These are phyloP conservation scores for Gracilinanus agilis DNA, from an alignment of 2,113 vertebrate genomes.

Conservation along the genomic window DNA sequence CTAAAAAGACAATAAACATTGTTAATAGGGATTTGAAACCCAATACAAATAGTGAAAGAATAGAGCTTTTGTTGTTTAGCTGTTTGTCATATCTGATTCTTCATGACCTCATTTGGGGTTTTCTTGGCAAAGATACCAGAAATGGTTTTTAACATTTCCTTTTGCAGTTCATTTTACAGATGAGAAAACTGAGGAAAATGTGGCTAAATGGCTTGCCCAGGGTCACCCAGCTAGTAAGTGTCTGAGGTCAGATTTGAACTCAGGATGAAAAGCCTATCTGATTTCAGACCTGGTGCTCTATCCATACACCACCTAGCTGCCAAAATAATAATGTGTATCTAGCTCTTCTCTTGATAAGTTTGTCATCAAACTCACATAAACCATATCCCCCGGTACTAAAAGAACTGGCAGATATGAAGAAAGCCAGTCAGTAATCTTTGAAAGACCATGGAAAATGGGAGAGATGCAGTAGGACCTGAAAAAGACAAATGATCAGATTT, in stretches of 20 bases:
- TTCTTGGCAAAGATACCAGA: too few relatives aligned
- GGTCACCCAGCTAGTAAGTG: too few relatives aligned
- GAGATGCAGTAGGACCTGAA: background rate
- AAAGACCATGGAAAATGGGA: background rate
- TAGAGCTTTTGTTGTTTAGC: background rate
- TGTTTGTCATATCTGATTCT: too few relatives aligned
- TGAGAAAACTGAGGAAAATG: too few relatives aligned
- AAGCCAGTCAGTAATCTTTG: background rate
- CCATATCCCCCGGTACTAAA: background rate
- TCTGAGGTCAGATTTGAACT: too few relatives aligned
- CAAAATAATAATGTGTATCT: background rate
- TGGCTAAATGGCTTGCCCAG: too few relatives aligned
- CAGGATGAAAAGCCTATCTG: too few relatives aligned
- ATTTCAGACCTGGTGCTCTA: too few relatives aligned
- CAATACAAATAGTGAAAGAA: background rate
- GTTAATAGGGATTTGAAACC: background rate
- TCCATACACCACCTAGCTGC: too few relatives aligned
- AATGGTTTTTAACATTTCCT: too few relatives aligned
- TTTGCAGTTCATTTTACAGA: too few relatives aligned
- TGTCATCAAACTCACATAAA: background rate
- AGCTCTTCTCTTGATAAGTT: background rate
- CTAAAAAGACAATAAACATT: background rate
- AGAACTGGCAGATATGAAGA: background rate
- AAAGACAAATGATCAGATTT: background rate
- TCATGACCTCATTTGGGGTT: too few relatives aligned